Percentiles rank a stretch among this genome's conserved stretches.
Evolutionary conservation across 30 jellyfish, hydroid and myxozoan species (phyloP).

Genomic region (Turritopsis dohrnii): DNA sequence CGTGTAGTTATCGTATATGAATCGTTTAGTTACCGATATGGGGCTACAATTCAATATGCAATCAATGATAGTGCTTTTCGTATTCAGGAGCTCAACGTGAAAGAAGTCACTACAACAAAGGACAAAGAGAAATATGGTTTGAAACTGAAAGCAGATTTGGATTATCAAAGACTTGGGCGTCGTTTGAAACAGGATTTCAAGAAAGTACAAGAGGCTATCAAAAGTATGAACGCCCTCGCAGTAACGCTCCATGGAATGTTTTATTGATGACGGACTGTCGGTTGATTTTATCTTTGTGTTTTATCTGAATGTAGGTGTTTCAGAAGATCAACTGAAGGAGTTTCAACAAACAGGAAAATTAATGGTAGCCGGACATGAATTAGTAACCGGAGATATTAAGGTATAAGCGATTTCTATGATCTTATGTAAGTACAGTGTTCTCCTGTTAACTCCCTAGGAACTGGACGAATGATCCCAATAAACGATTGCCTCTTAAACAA

Average conservation of each 20-base stretch:
- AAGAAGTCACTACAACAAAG: conserved; percentile 60
- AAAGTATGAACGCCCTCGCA: conserved; percentile 40
- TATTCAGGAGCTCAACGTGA: conserved; percentile 81
- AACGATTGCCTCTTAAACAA: too few species aligned
- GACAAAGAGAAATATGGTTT: conserved; percentile 89
- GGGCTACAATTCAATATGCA: too few species aligned
- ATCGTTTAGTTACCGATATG: too few species aligned
- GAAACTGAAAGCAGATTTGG: conserved; percentile 80
- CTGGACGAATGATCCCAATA: too few species aligned
- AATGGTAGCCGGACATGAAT: conserved; percentile 86
- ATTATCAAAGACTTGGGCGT: conserved; percentile 76
- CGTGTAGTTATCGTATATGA: too few species aligned
- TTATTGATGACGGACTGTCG: neutral
- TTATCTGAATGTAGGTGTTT: conserved; percentile 35
- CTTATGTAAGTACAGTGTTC: too few species aligned
- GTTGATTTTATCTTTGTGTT: neutral
- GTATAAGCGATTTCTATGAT: too few species aligned
- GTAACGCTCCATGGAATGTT: neutral
- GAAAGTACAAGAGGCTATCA: conserved; percentile 74
- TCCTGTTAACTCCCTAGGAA: too few species aligned
- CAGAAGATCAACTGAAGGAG: conserved; percentile 55
- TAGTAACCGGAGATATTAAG: conserved; percentile 73
- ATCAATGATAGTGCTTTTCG: neutral
- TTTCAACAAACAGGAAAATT: conserved; percentile 75
- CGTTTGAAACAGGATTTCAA: conserved; percentile 84